phyloP scores from a whole-genome alignment of 2,888 invertebrate species.

The Pseudolycoriella hygida region DNA sequence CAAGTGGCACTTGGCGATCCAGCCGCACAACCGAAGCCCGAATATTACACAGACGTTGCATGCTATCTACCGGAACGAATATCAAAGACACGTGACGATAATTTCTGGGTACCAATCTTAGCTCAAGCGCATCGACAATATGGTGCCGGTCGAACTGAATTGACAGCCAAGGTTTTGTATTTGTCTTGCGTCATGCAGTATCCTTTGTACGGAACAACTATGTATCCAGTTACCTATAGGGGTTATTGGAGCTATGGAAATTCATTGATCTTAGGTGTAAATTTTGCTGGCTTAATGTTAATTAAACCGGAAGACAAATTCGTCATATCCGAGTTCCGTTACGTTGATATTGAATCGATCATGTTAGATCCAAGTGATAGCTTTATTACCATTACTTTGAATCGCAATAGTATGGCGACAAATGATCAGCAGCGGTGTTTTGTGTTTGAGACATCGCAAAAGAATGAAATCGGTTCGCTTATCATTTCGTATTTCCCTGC shows the following conservation, averaged over 20 bases:
- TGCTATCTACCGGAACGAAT: slow-evolving; percentile 76
- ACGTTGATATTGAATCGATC: slow-evolving; percentile 78
- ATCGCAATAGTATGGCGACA: slow-evolving; percentile 34
- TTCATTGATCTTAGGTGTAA: slow-evolving; percentile 62
- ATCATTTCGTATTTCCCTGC: slow-evolving; percentile 83
- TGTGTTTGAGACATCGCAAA: slow-evolving; percentile 79
- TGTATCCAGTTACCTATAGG: slow-evolving; percentile 77
- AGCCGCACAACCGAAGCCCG: slow-evolving; percentile 48
- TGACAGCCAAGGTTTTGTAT: slow-evolving; percentile 85
- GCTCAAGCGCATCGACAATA: slow-evolving; percentile 81
- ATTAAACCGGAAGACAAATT: slow-evolving; percentile 85
- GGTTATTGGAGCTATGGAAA: slow-evolving; percentile 82
- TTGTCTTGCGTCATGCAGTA: slow-evolving; percentile 94
- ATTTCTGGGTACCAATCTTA: slow-evolving; percentile 75
- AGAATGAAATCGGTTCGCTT: slow-evolving; percentile 80
- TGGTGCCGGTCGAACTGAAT: slow-evolving; percentile 77
- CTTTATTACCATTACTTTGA: slow-evolving; percentile 76
- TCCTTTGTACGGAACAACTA: slow-evolving; percentile 74
- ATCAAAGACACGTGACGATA: slow-evolving; percentile 56
- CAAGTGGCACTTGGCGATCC: slow-evolving; percentile 87
- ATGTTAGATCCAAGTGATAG: slow-evolving; percentile 83
- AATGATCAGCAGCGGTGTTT: slow-evolving; percentile 30
- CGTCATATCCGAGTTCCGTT: slow-evolving; percentile 78
- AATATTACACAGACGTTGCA: slow-evolving; percentile 81
- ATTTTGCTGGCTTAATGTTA: slow-evolving; percentile 77